phyloP scores from a whole-genome alignment of 1,140 invertebrate species.

The Drosophila tropicalis region DNA sequence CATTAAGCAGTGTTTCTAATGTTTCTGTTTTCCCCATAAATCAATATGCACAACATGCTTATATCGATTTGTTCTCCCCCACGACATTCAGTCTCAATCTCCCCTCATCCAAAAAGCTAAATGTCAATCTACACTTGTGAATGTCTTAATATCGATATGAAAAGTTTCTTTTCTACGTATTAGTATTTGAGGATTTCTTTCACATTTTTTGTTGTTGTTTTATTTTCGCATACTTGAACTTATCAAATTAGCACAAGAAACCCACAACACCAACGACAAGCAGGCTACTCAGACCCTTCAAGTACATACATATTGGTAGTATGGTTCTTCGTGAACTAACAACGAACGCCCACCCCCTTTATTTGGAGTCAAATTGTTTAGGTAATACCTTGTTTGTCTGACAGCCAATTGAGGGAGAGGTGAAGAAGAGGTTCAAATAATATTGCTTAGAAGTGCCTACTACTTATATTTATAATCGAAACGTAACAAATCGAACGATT shows the following conservation, averaged over 20 bases:
- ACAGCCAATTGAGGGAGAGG: constrained; percentile 41
- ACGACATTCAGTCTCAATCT: neutral
- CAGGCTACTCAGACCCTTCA: constrained; percentile 17
- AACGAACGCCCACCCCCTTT: neutral
- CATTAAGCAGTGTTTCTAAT: neutral
- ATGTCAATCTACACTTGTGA: constrained; percentile 47
- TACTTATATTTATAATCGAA: constrained; percentile 53
- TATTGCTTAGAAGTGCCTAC: constrained; percentile 34
- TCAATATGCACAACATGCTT: constrained; percentile 9
- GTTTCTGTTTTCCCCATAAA: constrained; percentile 10
- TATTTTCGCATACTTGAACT: constrained; percentile 38
- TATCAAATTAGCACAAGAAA: constrained; percentile 53
- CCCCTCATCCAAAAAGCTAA: neutral
- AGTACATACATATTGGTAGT: constrained; percentile 7
- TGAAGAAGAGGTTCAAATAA: constrained; percentile 11
- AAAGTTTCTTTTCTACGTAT: constrained; percentile 17
- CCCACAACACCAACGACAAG: neutral
- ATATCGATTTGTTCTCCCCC: neutral
- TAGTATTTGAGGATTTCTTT: constrained; percentile 20
- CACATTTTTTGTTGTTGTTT: neutral
- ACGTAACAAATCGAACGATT: constrained; percentile 41
- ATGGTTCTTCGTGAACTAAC: constrained; percentile 13
- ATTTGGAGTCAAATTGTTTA: neutral
- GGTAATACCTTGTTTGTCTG: constrained; percentile 39
- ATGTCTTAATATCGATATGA: constrained; percentile 48